Conservation (phyloP, 2,888 invertebrate species). For the Drosophila percnosoma region DNA sequence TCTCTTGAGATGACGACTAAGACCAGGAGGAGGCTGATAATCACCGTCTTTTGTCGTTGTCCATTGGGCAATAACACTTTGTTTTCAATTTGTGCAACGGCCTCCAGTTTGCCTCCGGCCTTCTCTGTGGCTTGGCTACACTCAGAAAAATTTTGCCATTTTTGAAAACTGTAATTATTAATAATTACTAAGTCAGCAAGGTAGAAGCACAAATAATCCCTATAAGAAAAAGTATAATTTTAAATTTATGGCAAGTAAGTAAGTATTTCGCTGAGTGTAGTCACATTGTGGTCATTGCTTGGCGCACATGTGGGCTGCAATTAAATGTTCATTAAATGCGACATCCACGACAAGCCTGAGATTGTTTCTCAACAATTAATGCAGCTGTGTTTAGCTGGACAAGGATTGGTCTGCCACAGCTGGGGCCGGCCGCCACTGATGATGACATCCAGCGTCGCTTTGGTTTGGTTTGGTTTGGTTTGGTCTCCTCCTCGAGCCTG, state of each 20-base stretch:
- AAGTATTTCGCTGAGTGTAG: background rate
- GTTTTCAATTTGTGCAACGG: constrained; percentile 64
- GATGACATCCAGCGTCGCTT: constrained; percentile 66
- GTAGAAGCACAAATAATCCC: background rate
- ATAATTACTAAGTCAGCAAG: background rate
- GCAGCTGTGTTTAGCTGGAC: constrained; percentile 19
- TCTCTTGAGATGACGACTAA: background rate
- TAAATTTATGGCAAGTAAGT: background rate
- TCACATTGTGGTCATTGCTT: constrained; percentile 56
- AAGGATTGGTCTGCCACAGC: constrained; percentile 39
- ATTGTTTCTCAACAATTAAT: constrained; percentile 70
- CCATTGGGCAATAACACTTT: constrained; percentile 66
- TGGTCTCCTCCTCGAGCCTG: constrained; percentile 1
- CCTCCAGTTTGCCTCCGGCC: constrained; percentile 1
- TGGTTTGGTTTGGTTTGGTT: background rate
- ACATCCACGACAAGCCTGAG: constrained; percentile 63
- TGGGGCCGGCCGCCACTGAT: constrained; percentile 48
- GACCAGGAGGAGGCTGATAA: constrained; percentile 16
- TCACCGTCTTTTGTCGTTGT: constrained; percentile 32
- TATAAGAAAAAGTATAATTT: background rate
- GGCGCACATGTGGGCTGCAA: constrained; percentile 73
- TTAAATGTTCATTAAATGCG: constrained; percentile 79
- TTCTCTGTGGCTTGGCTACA: background rate
- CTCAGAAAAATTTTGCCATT: background rate
- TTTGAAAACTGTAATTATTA: background rate